Evolutionary conservation across 1,140 invertebrate genomes (phyloP).

Genomic region (Drosophila persimilis): DNA sequence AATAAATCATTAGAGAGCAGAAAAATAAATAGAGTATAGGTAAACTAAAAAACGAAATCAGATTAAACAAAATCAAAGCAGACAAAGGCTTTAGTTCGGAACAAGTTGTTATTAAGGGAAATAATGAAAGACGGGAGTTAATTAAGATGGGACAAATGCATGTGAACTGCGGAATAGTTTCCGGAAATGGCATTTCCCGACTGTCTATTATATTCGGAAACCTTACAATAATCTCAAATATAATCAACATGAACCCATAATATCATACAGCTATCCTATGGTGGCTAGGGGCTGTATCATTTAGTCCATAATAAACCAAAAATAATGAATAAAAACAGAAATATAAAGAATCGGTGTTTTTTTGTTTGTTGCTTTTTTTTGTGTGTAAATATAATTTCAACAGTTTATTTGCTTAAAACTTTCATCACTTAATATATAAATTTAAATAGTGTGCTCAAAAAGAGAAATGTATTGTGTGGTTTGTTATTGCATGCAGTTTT

Average conservation of each 20-base stretch:
- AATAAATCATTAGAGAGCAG: constrained; percentile 57
- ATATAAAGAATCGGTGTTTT: not conserved
- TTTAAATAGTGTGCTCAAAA: constrained; percentile 35
- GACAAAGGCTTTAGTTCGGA: constrained; percentile 1
- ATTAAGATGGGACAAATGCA: not conserved
- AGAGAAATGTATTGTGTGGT: constrained; percentile 50
- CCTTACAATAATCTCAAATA: not conserved
- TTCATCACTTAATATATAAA: constrained; percentile 49
- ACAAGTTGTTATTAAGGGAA: not conserved
- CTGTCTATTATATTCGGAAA: too few species aligned
- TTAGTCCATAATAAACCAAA: not conserved
- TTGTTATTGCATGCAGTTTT: constrained; percentile 49
- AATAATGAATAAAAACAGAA: constrained; percentile 2
- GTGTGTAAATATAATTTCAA: constrained; percentile 49
- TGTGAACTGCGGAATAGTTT: too few species aligned
- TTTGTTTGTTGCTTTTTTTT: not conserved
- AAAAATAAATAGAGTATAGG: constrained; percentile 28
- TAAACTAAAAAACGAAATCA: constrained; percentile 7
- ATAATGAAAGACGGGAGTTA: not conserved
- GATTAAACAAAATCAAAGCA: not conserved
- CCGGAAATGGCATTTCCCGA: too few species aligned
- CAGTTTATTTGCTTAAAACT: constrained; percentile 62
- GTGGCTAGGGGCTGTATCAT: too few species aligned
- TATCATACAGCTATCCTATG: not conserved
- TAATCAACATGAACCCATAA: constrained; percentile 11